Base-by-base conservation (phyloP, 2,888 invertebrate genomes). In the Rambutsinella grinnellia region DNA sequence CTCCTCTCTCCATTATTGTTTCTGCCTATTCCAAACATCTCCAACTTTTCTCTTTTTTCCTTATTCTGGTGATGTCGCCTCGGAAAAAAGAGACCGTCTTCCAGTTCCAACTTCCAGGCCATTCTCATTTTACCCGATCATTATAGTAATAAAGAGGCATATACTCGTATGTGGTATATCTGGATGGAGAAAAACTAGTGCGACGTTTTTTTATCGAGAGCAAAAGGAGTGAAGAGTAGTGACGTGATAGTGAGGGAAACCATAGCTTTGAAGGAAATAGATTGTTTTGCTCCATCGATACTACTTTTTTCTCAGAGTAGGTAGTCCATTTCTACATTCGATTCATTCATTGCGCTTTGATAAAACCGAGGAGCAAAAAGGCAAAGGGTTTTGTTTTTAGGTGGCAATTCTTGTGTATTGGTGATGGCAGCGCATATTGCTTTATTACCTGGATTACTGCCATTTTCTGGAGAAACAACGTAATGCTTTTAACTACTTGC, bases 401-500 rank as follows among this genome's bases (percentile, higher is more conserved):
- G 44, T 71, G 61, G 61, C 74, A 74, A 66, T 74, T 71, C 44
- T 47, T 21, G 10, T 54, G 67, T 67, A 53, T 66, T 61, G 21
- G 23, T 61, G 65, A 65, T 68, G 27, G 66, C n/a, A n/a, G n/a
- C 60, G 60, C 74, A 74, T 65, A 74, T 54, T 74, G 74, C 67
- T 74, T 74, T 74, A 74, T 74, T 66, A 74, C 74, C 74, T 74
- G 74, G 74, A 74, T 74, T 74, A 74, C 67, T 74, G 61, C 74
- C 74, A 74, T 74, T 74, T 74, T 24, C 36, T 57, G 70, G 36
- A 74, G 60, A 66, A 72, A 74, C 74, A 74, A 61, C 74, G 74
- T 74, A 74, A 74, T 74, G 74, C 74, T 74, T 74, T 74, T 74
- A 74, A 67, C 74, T 74, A 74, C 74, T 74, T 74, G 74, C 74